Evolutionary conservation across 2,113 vertebrate genomes (phyloP).

Genomic region (Urocolius indicus): DNA sequence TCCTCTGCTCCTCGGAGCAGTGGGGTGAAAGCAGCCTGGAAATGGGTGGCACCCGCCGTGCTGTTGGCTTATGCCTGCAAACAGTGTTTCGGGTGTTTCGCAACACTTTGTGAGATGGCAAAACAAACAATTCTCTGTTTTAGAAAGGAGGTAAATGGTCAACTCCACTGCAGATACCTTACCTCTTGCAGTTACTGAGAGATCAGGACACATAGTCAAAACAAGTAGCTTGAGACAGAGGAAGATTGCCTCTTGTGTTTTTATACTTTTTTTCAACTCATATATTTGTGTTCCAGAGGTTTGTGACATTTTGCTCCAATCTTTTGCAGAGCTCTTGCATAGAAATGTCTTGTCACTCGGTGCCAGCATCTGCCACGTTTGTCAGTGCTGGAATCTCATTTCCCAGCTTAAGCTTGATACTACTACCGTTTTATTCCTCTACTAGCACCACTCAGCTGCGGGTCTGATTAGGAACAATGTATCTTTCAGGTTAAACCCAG

Average conservation of each 20-base stretch:
- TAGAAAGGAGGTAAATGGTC: neutral
- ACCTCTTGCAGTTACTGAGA: neutral
- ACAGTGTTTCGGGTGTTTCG: neutral
- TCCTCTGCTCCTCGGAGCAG: accelerated
- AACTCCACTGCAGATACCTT: neutral
- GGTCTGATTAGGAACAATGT: neutral
- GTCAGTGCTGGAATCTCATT: accelerated
- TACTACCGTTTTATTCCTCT: neutral
- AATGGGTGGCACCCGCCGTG: neutral
- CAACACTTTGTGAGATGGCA: neutral
- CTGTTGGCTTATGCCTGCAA: neutral
- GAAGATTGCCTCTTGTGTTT: neutral
- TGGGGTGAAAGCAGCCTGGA: neutral
- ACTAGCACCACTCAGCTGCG: neutral
- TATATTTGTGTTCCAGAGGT: neutral
- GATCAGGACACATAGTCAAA: neutral
- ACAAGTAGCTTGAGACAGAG: neutral
- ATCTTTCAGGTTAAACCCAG: neutral
- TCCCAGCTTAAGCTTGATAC: neutral
- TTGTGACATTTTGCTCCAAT: neutral
- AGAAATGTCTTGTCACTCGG: accelerated
- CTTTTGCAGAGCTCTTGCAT: neutral
- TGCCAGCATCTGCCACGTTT: accelerated
- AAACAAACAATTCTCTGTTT: neutral
- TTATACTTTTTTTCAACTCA: neutral